Percentiles rank a stretch among this genome's conserved stretches.
Evolutionary conservation across 1,140 invertebrate genomes (phyloP).

Genomic region (Acarapis woodi): DNA sequence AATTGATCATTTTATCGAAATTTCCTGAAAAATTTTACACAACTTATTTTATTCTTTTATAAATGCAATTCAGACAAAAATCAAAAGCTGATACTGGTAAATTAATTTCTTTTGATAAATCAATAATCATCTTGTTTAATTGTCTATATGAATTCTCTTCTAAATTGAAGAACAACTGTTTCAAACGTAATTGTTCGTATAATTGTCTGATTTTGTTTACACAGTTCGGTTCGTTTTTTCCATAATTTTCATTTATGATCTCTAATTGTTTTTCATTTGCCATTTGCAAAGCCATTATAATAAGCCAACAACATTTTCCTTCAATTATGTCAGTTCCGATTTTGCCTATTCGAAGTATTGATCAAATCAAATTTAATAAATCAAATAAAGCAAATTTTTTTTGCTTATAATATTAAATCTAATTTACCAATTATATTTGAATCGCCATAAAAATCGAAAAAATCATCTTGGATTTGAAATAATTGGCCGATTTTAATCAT

Average conservation of each 20-base stretch:
- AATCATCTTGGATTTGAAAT: slow-evolving; percentile 61
- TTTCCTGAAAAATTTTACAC: too few species aligned
- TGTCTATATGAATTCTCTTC: slow-evolving; percentile 1
- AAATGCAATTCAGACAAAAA: too few species aligned
- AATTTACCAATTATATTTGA: slow-evolving; percentile 18
- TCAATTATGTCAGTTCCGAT: slow-evolving; percentile 27
- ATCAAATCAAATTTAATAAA: too few species aligned
- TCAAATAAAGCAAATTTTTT: too few species aligned
- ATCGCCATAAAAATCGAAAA: slow-evolving; percentile 25
- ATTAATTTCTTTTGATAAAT: too few species aligned
- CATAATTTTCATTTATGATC: slow-evolving; percentile 23
- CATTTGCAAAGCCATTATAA: slow-evolving; percentile 19
- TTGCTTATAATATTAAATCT: too few species aligned
- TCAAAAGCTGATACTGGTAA: too few species aligned
- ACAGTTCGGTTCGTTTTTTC: neutral
- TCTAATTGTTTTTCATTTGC: slow-evolving; percentile 32
- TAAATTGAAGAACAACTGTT: neutral
- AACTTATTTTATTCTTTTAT: too few species aligned
- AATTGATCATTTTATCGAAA: too few species aligned
- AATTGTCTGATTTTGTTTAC: slow-evolving; percentile 1
- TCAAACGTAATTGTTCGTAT: neutral
- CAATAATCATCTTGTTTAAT: too few species aligned
- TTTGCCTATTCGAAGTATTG: too few species aligned
- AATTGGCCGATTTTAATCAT: slow-evolving; percentile 82
- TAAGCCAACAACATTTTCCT: slow-evolving; percentile 26